Evolutionary conservation across 2,888 invertebrate species (phyloP), one percentile per base, ranked within the genome.

Genomic region (Drosophila hamatofila): DNA sequence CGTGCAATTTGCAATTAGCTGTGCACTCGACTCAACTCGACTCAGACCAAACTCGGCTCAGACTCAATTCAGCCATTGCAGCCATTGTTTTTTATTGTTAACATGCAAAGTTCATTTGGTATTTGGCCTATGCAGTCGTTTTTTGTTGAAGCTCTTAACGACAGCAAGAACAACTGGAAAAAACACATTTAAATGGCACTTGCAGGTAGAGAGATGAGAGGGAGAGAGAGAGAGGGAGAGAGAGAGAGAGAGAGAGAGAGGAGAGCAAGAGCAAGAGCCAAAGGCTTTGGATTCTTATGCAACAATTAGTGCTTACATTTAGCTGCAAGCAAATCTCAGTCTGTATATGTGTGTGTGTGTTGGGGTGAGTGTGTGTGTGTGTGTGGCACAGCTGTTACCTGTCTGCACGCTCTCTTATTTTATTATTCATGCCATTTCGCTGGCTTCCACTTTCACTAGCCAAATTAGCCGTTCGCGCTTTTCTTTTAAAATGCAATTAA

Each of bases 31-130:
- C 41, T 37, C 25, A 14, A 39, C n/a, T n/a, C 8, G 6, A 42
- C 41, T 42, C 21, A 12, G 12, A 39, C 42, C 7, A 11, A 11
- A 42, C 42, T 42, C 9, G 1, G 12, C 11, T 37, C n/a, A n/a
- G 14, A 23, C 44, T n/a, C 12, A 18, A 12, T 18, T 12, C 18
- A 12, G 39, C 1, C n/a, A n/a, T 21, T 21, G 33, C 52, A 16
- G 37, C 42, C 41, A 62, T 63, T 68, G 69, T 56, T 69, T 69
- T 72, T 55, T 27, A 25, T 55, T 12, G 68, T 66, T 73, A 82
- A 86, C 84, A 85, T 86, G 86, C 82, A 86, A 85, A 85, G 84
- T 86, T 85, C 84, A 85, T 85, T 85, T 84, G 81, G 82, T 79
- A 79, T 86, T 84, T 86, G 83, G 84, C 84, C 82, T 82, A 82